Evolutionary conservation across 1,140 invertebrate genomes (phyloP), one percentile per base, ranked within the genome.

Genomic region (Lordiphosa collinella): DNA sequence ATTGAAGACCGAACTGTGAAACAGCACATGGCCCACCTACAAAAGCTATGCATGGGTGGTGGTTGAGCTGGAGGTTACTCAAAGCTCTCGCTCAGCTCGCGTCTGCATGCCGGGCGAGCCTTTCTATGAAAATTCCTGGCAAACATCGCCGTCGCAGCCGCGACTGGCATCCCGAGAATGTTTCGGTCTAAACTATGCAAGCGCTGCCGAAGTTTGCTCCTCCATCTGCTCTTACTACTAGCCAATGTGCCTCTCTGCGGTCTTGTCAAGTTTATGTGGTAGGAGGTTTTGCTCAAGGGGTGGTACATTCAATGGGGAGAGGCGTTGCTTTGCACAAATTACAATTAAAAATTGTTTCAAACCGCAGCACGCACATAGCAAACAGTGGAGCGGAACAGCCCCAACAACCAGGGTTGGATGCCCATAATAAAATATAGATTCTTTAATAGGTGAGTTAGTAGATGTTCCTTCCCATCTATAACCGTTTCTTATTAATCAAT

Each of bases 261-360:
- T 37, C 49, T 56, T 41, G 60, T 53, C 56, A 67, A 67, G 56
- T 67, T 61, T 57, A 56, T 32, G 44, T 47, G 46, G 37, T 38
- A 44, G 37, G 51, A 13, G 9, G 22, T 16, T 16, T 32, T 8
- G 34, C 13, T 14, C 50, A 43, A 9, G 34, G 43, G 25, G 25
- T 29, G 25, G 25, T 29, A 29, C 25, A 8, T 8, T 14, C 14
- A 22, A 3, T 9, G 13, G 36, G 29, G 56, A 34, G 60, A 53
- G 78, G 78, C 78, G 78, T 71, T 63, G 78, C 72, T 78, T 84
- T 84, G 72, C 79, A 63, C 53, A 84, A 78, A 84, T 73, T 78
- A 84, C 78, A 84, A 84, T 84, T 84, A 84, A 84, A 84, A 84
- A 84, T 84, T 84, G 78, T 84, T 84, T 84, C 78, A 84, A 82